Base-by-base conservation (phyloP, 2,888 invertebrate species). In the Drosophila planitibia region DNA sequence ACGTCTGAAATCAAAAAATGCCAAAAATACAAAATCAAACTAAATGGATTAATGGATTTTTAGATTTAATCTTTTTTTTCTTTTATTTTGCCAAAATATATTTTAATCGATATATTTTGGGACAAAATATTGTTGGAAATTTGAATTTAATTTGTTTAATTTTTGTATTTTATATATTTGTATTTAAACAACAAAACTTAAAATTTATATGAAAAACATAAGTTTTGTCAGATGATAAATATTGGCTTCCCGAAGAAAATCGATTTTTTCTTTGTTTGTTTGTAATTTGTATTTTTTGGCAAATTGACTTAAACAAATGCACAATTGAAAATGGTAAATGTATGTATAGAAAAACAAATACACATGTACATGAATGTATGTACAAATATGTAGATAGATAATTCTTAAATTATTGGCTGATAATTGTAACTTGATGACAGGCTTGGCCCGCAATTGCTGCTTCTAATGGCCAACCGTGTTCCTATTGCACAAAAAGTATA, bases 361-460 rank as follows among this genome's bases (percentile, higher is more conserved):
- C 51, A 35, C 30, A 53, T 52, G 35, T 30, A 57, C 47, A 60
- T 32, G 65, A 44, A 53, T 33, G 30, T 52, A n/a, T 39, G n/a
- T 39, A 33, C 33, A 49, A 12, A 22, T 68, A 61, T 73, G 59
- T 76, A 76, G 77, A 66, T 76, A 66, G 61, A 64, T 58, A 74
- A 65, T 65, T 60, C 35, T 35, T 33, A 53, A 60, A 51, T 55
- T 32, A 55, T 60, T 75, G 55, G 69, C 63, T 63, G 39, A 55
- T 60, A 58, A 51, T 47, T 61, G 37, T 65, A 73, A 72, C 37
- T 39, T 30, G 44, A 54, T 35, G 37, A 54, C 58, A 55, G 65
- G 72, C 71, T 72, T 72, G 63, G 58, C 57, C 57, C 62, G 58
- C 57, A 62, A 61, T 61, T 58, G 54, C 52, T 39, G 65, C 65